Base-by-base conservation (phyloP, 2,113 vertebrate genomes). In the Mastomys natalensis region DNA sequence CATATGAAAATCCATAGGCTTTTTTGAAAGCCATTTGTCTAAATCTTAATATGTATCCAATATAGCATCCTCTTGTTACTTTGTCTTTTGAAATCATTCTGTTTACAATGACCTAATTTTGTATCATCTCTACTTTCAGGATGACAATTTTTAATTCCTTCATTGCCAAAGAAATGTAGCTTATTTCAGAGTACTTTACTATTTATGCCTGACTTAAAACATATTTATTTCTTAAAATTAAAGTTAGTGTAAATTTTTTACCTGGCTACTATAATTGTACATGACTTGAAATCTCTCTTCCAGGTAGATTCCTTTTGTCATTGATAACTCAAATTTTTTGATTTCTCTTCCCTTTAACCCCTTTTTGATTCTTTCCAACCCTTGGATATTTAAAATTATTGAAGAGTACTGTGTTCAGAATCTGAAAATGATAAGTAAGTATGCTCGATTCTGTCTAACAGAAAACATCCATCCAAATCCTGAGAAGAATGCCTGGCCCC, bases 191-290 rank as follows among this genome's bases (percentile, higher is more conserved):
- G 26, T 58, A 80, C 64, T 72, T 73, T 89, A 85, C 76, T 40
- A 8, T 22, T 60, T 34, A 3, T 60, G 17, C 84, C 40, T 16
- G 12, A 31, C 16, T 68, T 76, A 64, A 78, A 73, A 55, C 45
- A 1, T 73, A 51, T 17, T 37, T 22, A 6, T 24, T 1, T 84
- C 51, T 95, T 94, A 89, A 91, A 70, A 85, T 17, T 40, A 7
- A 97, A 94, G 51, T 48, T 55, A 88, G 19, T 55, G 74, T 80
- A 51, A 53, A 29, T 15, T 68, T 37, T 91, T 85, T 82, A 58
- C 70, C 84, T 45, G 15, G 8, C 72, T 76, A 53, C 53, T 43
- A 72, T 94, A 45, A 88, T 34, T 91, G 13, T 55, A 10, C 13
- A 72, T 78, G 21, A 64, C 24, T 10, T 13, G 12, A 51, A 24